These are phyloP conservation scores for Fulmarus glacialis DNA, from an alignment of 2,113 vertebrate species.

Conservation along the genomic window DNA sequence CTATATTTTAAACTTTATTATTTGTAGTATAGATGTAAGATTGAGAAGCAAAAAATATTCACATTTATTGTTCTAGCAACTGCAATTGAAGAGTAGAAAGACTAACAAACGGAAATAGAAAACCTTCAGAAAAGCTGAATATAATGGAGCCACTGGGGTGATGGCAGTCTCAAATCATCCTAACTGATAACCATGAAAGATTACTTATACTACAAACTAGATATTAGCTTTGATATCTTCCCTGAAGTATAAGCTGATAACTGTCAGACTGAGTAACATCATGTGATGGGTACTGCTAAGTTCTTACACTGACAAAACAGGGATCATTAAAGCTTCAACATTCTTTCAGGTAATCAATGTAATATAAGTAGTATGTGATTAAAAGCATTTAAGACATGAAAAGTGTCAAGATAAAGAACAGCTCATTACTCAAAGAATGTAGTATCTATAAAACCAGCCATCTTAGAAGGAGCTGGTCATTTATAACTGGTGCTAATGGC, in stretches of 20 bases:
- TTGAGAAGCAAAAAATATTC: slow-evolving; percentile 33
- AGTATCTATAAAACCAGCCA: background rate
- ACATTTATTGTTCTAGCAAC: slow-evolving; percentile 50
- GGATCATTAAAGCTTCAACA: slow-evolving; percentile 42
- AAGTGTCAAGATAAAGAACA: slow-evolving; percentile 12
- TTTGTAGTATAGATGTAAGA: slow-evolving; percentile 21
- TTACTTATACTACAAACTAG: slow-evolving; percentile 49
- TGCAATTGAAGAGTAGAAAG: slow-evolving; percentile 11
- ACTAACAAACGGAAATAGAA: slow-evolving; percentile 38
- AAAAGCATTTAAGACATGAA: slow-evolving; percentile 21
- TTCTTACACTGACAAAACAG: slow-evolving; percentile 30
- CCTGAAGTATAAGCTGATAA: slow-evolving; percentile 52
- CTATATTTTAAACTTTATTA: slow-evolving; percentile 44
- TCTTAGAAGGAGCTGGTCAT: background rate
- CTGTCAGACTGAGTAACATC: slow-evolving; percentile 42
- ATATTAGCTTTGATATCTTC: slow-evolving; percentile 55
- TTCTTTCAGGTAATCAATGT: slow-evolving; percentile 39
- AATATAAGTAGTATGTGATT: slow-evolving; percentile 2
- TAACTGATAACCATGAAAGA: slow-evolving; percentile 51
- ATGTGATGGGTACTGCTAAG: slow-evolving; percentile 24
- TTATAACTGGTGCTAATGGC: background rate
- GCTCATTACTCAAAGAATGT: background rate
- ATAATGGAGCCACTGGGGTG: background rate
- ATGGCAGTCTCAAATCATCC: slow-evolving; percentile 37
- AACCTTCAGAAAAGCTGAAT: slow-evolving; percentile 22